A percentile compares a stretch with the other conserved stretches of the same genome.
These are phyloP conservation scores for Ambastaia sidthimunki DNA, from an alignment of 2,797 vertebrate species.

Conservation along the genomic window DNA sequence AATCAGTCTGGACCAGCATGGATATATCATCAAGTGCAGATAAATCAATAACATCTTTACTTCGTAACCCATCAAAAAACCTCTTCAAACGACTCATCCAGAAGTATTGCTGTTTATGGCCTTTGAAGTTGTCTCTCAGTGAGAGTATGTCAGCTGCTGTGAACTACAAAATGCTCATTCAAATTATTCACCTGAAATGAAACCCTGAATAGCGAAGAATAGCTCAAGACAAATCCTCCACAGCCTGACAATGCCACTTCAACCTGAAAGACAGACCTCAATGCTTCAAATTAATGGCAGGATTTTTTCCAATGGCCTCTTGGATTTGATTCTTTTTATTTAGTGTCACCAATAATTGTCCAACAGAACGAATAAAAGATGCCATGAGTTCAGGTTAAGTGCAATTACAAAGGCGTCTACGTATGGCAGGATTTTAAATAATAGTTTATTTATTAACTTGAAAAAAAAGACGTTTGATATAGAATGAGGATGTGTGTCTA, in stretches of 20 bases:
- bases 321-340: constrained; percentile 6
- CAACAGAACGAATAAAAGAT: no score
- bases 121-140: constrained; percentile 8
- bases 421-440: background rate
- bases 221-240: background rate
- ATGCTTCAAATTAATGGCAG: background rate
- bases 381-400: background rate
- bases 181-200: constrained; percentile 30
- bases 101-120: background rate
- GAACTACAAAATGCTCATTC: constrained; percentile 7
- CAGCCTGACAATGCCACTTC: background rate
- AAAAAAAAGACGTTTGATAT: background rate
- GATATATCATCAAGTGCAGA: no score
- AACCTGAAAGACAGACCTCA: constrained; percentile 15
- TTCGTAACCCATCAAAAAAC: no score
- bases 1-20: no score
- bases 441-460: background rate
- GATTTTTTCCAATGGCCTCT: background rate
- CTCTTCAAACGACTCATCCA: background rate
- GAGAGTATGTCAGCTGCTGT: constrained; percentile 34
- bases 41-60: no score
- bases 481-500: background rate
- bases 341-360: no score
- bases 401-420: background rate
- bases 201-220: constrained; percentile 28